Evolutionary conservation across 2,888 invertebrate genomes (phyloP).

Genomic region (Heterodera filipjevi): DNA sequence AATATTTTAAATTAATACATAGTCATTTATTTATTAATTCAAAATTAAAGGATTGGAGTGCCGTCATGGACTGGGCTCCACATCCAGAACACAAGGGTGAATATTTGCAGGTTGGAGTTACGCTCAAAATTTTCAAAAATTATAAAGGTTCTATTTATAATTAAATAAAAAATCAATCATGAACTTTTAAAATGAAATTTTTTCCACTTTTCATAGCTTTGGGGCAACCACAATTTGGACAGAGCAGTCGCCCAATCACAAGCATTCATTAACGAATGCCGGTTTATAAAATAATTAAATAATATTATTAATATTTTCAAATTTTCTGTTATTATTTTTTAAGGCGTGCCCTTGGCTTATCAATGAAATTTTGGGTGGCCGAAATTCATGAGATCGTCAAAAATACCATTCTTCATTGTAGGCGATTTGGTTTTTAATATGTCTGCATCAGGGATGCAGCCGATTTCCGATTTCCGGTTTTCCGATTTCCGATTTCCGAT

Average conservation of each 20-base stretch:
- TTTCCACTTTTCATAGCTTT: constrained; percentile 43
- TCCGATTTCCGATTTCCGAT: no score
- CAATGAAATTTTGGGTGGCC: constrained; percentile 66
- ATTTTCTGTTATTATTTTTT: not conserved
- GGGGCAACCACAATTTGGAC: constrained; percentile 65
- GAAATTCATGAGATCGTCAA: constrained; percentile 66
- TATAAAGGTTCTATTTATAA: no score
- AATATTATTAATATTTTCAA: not conserved
- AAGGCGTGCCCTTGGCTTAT: constrained; percentile 62
- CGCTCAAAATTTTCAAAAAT: no score
- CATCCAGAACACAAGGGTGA: constrained; percentile 65
- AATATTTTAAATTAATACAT: no score
- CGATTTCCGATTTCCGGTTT: no score
- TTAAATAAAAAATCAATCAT: not conserved
- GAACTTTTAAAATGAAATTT: constrained; percentile 4
- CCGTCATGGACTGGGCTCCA: constrained; percentile 65
- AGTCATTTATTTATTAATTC: no score
- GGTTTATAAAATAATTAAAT: not conserved
- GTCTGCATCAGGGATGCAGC: no score
- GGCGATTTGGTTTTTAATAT: not conserved
- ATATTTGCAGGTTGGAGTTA: constrained; percentile 52
- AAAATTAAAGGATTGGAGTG: constrained; percentile 59
- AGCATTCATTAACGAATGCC: constrained; percentile 65
- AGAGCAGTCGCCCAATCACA: constrained; percentile 65
- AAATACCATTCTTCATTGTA: constrained; percentile 63